A percentile compares a stretch with the other conserved stretches of the same genome.
phyloP scores from a whole-genome alignment of 2,888 invertebrate genomes.

The Drosophila paranaensis region DNA sequence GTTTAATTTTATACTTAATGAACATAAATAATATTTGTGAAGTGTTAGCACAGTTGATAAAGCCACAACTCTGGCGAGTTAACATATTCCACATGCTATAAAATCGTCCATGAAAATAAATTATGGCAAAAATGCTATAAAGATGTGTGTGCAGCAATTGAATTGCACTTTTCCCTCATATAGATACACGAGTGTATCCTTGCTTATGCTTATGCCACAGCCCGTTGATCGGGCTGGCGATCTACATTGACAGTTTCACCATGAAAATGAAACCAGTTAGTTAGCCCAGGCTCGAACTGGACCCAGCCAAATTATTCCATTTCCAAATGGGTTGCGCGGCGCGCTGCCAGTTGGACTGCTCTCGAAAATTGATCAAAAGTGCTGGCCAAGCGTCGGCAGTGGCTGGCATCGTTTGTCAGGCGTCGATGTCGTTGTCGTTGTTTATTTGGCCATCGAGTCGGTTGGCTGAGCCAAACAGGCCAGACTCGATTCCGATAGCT shows the following conservation, averaged over 20 bases:
- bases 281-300: constrained; percentile 8
- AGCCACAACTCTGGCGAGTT: not conserved
- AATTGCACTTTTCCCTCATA: not conserved
- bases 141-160: no score
- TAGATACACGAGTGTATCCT: not conserved
- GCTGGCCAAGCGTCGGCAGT: constrained; percentile 13
- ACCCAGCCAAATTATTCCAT: constrained; percentile 17
- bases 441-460: constrained; percentile 14
- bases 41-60: not conserved
- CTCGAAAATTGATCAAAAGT: constrained; percentile 28
- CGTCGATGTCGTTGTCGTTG: not conserved
- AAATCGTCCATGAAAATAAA: no score
- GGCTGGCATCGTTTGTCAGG: constrained; percentile 12
- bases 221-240: not conserved
- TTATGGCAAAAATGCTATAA: not conserved
- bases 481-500: constrained; percentile 53
- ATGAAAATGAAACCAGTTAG: constrained; percentile 18
- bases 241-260: constrained; percentile 32
- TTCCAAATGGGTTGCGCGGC: constrained; percentile 10
- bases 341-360: constrained; percentile 26
- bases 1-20: no score
- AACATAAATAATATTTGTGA: no score
- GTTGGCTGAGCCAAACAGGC: constrained; percentile 49
- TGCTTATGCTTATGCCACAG: not conserved
- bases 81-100: no score